A percentile compares a stretch with the other conserved stretches of the same genome.
Evolutionary conservation across 35 echinoderm and acorn worm genomes (phyloP).

Genomic region (Apostichopus japonicus): DNA sequence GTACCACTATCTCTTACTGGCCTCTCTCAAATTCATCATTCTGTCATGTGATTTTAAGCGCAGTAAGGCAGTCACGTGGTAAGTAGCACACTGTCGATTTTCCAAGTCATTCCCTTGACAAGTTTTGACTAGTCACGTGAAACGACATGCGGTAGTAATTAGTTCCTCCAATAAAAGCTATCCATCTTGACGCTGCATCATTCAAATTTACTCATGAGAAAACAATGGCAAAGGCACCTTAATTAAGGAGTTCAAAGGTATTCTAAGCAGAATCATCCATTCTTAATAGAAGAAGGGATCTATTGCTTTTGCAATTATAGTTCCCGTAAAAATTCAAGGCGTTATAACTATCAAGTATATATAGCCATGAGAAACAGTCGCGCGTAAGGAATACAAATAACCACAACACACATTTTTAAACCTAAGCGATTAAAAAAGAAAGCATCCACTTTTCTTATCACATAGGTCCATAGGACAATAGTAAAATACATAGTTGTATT

Average conservation of each 20-base stretch:
- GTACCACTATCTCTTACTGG: too few relatives aligned
- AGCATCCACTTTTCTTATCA: neutral
- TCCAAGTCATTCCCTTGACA: neutral
- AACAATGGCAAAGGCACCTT: slow-evolving; percentile 33
- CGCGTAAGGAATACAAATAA: neutral
- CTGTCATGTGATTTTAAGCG: neutral
- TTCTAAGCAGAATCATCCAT: neutral
- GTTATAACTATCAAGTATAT: neutral
- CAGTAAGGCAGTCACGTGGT: slow-evolving; percentile 1
- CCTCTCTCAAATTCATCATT: neutral
- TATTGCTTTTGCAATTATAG: neutral
- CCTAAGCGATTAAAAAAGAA: neutral
- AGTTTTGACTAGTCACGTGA: slow-evolving; percentile 10
- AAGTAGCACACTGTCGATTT: neutral
- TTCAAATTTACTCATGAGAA: slow-evolving; percentile 29
- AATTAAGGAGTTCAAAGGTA: slow-evolving; percentile 25
- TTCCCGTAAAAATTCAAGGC: neutral
- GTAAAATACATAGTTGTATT: too few relatives aligned
- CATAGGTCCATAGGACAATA: too few relatives aligned
- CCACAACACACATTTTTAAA: neutral
- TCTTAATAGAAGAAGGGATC: neutral
- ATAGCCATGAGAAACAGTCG: neutral
- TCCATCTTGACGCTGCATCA: slow-evolving; percentile 44
- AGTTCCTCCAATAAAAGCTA: neutral
- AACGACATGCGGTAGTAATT: slow-evolving; percentile 5